phyloP scores from a whole-genome alignment of 1,140 invertebrate species.

The Meloidogyne floridensis region DNA sequence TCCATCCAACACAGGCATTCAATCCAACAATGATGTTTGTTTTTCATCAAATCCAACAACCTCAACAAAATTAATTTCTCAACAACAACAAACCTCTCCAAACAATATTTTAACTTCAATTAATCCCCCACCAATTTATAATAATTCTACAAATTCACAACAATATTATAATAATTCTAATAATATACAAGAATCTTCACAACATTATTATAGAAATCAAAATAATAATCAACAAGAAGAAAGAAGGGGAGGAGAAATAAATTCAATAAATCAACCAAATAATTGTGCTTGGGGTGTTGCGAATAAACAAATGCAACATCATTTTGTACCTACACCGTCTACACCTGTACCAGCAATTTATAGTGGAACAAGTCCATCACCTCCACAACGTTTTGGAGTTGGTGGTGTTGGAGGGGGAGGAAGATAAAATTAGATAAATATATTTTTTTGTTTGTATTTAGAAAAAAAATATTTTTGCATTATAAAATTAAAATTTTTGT shows the following conservation, averaged over 20 bases:
- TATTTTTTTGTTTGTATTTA: not conserved
- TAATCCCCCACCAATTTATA: not conserved
- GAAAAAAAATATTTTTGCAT: not conserved
- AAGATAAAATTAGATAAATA: not conserved
- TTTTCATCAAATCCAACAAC: conserved; percentile 5
- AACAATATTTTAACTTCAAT: not conserved
- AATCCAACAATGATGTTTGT: not conserved
- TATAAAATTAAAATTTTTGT: too few relatives aligned
- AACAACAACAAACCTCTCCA: not conserved
- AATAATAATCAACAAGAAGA: not conserved
- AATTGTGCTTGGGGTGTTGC: conserved; percentile 4
- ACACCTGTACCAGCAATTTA: conserved; percentile 22
- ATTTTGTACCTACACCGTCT: conserved; percentile 23
- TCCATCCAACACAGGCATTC: not conserved
- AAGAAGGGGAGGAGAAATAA: not conserved
- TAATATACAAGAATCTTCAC: not conserved
- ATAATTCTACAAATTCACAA: not conserved
- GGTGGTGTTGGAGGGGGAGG: conserved; percentile 13
- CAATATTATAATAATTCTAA: conserved; percentile 3
- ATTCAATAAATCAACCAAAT: not conserved
- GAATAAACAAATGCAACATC: conserved; percentile 12
- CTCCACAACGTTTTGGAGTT: conserved; percentile 23
- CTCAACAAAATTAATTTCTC: conserved; percentile 8
- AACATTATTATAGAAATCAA: not conserved
- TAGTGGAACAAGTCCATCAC: conserved; percentile 27